Evolutionary conservation across 2,888 invertebrate species (phyloP), one percentile per base, ranked within the genome.

Genomic region (Dicycla oo): DNA sequence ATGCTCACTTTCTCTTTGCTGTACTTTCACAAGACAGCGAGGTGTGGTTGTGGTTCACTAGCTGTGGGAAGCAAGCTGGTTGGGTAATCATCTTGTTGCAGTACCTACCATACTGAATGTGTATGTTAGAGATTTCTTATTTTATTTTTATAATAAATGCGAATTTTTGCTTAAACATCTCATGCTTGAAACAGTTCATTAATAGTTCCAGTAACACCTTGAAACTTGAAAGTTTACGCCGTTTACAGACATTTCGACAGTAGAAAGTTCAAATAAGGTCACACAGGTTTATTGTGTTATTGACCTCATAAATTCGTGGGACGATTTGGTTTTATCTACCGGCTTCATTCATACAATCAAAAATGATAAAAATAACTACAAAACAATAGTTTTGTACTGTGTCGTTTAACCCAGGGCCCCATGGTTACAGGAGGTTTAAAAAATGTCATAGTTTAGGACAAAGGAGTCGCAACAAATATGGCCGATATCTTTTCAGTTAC

Each of bases 1-100:
- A 89, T 93, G 84, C 93, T 95, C 93, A 96, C 96, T 96, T 96
- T 96, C 96, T 96, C 95, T 95, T 94, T 91, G 88, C 87, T 90
- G 93, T 94, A 96, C 96, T 96, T 96, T 96, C 96, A 95, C 96
- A 94, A 95, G 92, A 89, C 91, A 84, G 81, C 77, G 88, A 91
- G 90, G 93, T 93, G 94, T 92, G 92, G 93, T 91, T 89, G 90
- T 91, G 95, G 94, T 94, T 95, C 94, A 93, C 86, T 91, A 91
- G 88, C 88, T 91, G 89, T 88, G 89, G 86, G 87, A 89, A 91
- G 81, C 81, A 88, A 90, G 81, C 78, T 84, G 67, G 84, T 93
- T 92, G 89, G 83, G 88, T 89, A 92, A 91, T 87, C 73, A 64
- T 80, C 58, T 80, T 56, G 63, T 61, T 74, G 38, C 1, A 38